A percentile compares a stretch with the other conserved stretches of the same genome.
Evolutionary conservation across 92 coral and sea anemone genomes (phyloP).

Genomic region (Heliopora coerulea): DNA sequence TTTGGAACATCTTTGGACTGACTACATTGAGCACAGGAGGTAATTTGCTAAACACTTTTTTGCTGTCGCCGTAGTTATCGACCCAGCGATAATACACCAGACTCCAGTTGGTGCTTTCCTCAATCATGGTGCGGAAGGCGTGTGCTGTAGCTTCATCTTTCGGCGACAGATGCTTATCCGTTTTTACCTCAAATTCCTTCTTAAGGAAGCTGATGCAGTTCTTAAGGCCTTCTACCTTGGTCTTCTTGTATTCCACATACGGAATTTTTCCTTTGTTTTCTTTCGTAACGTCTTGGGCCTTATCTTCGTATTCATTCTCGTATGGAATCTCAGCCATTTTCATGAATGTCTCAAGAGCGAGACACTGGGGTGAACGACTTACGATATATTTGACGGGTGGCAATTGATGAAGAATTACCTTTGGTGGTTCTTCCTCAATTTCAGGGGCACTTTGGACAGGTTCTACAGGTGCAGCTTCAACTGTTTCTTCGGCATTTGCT

Average conservation of each 20-base stretch:
- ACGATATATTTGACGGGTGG: slow-evolving; percentile 78
- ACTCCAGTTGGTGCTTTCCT: slow-evolving; percentile 97
- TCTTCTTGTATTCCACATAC: slow-evolving; percentile 82
- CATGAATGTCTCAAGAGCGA: slow-evolving; percentile 81
- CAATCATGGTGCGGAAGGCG: slow-evolving; percentile 90
- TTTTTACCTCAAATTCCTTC: slow-evolving; percentile 78
- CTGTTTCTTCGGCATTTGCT: slow-evolving; percentile 75
- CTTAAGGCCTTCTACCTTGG: slow-evolving; percentile 79
- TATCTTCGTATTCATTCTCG: slow-evolving; percentile 73
- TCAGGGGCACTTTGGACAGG: slow-evolving; percentile 61
- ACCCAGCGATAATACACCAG: slow-evolving; percentile 98
- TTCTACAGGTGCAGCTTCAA: slow-evolving; percentile 71
- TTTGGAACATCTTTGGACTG: slow-evolving; percentile 93
- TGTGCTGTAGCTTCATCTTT: slow-evolving; percentile 79
- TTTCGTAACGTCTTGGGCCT: slow-evolving; percentile 51
- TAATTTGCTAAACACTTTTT: slow-evolving; percentile 90
- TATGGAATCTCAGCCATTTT: slow-evolving; percentile 89
- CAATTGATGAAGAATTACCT: slow-evolving; percentile 80
- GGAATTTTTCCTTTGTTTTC: slow-evolving; percentile 91
- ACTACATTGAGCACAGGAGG: slow-evolving; percentile 80
- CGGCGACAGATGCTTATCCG: slow-evolving; percentile 65
- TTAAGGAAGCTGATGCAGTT: slow-evolving; percentile 86
- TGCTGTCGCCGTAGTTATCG: slow-evolving; percentile 96
- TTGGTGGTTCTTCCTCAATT: slow-evolving; percentile 84
- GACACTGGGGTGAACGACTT: slow-evolving; percentile 82